These are phyloP conservation scores for Melieria omissa DNA, from an alignment of 2,888 invertebrate species.

Conservation along the genomic window DNA sequence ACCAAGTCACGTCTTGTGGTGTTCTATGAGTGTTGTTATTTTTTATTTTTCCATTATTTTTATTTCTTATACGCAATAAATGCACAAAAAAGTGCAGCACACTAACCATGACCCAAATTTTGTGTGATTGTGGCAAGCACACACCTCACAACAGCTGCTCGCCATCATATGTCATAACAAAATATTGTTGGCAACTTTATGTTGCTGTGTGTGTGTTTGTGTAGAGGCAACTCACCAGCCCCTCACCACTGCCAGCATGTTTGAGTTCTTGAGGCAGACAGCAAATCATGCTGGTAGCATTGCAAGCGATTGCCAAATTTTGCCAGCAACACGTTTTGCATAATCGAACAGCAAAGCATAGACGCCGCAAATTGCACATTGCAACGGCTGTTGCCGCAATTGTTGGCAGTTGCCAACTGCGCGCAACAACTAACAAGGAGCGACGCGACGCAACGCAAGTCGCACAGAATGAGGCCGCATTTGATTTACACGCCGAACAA, in stretches of 20 bases:
- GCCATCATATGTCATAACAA: no score
- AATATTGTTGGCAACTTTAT: background rate
- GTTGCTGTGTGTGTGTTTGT: background rate
- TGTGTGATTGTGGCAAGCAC: background rate
- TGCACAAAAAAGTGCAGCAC: constrained; percentile 22
- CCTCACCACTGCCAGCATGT: no score
- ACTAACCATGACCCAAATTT: constrained; percentile 40
- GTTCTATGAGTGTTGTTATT: no score
- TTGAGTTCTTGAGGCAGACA: no score
- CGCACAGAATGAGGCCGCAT: background rate
- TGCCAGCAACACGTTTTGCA: constrained; percentile 25
- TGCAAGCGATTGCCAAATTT: constrained; percentile 19
- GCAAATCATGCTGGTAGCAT: no score
- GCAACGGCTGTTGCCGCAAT: background rate
- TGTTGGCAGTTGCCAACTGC: no score
- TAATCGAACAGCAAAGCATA: constrained; percentile 7
- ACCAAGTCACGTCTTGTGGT: no score
- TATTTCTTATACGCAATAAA: background rate
- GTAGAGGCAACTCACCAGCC: background rate
- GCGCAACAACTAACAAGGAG: no score
- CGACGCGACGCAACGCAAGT: no score
- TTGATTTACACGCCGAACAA: constrained; percentile 3
- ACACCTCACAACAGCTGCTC: no score
- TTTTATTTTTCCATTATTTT: no score
- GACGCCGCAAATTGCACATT: constrained; percentile 1